A percentile compares a stretch with the other conserved stretches of the same genome.
phyloP scores from a whole-genome alignment of 2,888 invertebrate genomes.

The Osedax fenrisi region DNA sequence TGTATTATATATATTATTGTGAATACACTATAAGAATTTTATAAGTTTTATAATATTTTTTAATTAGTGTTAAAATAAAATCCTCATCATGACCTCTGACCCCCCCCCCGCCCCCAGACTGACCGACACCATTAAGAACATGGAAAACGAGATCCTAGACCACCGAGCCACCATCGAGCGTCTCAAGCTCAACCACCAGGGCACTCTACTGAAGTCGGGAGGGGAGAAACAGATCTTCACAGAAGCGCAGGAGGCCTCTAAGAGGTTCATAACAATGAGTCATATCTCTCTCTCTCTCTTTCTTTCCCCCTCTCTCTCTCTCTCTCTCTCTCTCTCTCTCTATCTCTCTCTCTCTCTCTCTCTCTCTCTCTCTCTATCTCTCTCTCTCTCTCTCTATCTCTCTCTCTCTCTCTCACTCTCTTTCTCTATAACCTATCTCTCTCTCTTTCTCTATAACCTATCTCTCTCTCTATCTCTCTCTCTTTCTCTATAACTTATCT shows the following conservation, averaged over 20 bases:
- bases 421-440: background rate
- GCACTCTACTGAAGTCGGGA: background rate
- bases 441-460: too few species aligned
- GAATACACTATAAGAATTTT: too few species aligned
- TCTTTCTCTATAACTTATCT: too few species aligned
- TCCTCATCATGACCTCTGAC: too few species aligned
- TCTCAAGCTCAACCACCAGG: background rate
- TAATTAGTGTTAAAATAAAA: too few species aligned
- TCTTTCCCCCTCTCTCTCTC: slow-evolving; percentile 11
- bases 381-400: too few species aligned
- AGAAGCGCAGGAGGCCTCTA: background rate
- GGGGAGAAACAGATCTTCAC: background rate
- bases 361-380: too few species aligned
- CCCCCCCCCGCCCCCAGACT: background rate
- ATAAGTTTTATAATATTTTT: too few species aligned
- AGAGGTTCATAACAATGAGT: background rate
- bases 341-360: too few species aligned
- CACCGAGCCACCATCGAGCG: background rate
- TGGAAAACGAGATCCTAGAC: background rate
- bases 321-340: too few species aligned
- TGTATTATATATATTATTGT: too few species aligned
- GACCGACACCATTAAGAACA: background rate
- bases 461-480: too few species aligned
- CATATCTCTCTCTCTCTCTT: background rate
- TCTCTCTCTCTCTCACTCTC: slow-evolving; percentile 12